Evolutionary conservation across 2,888 invertebrate genomes (phyloP).

Genomic region (Metalampra italica): DNA sequence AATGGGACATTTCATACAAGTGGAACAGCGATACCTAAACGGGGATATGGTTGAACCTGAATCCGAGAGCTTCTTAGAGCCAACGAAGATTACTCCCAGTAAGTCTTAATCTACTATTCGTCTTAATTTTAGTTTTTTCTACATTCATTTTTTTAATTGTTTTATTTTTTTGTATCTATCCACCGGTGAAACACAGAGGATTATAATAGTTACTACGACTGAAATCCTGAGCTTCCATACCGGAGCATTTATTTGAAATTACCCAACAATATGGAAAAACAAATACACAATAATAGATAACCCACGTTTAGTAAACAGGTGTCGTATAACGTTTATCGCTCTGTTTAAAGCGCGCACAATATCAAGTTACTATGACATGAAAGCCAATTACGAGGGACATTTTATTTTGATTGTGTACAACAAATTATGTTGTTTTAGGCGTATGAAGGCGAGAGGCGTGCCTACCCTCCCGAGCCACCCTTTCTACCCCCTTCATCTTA

Average conservation of each 20-base stretch:
- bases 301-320: too few species aligned
- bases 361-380: not conserved
- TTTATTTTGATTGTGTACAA: conserved; percentile 14
- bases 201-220: too few species aligned
- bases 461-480: conserved; percentile 3
- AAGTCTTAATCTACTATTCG: conserved; percentile 33
- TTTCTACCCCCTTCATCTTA: conserved; percentile 12
- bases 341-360: too few species aligned
- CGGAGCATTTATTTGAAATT: too few species aligned
- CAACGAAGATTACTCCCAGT: conserved; percentile 74
- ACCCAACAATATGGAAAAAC: too few species aligned
- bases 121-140: too few species aligned
- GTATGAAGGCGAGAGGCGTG: conserved; percentile 12
- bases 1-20: conserved; percentile 81
- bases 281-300: too few species aligned
- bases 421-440: conserved; percentile 16
- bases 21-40: conserved; percentile 81
- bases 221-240: too few species aligned
- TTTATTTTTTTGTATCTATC: too few species aligned
- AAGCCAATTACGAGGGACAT: not conserved
- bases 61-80: conserved; percentile 79
- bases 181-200: too few species aligned
- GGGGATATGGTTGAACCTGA: conserved; percentile 77
- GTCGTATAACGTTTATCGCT: too few species aligned
- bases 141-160: too few species aligned